Base-by-base conservation (phyloP, 2,888 invertebrate species). In the Cosmia trapezina region DNA sequence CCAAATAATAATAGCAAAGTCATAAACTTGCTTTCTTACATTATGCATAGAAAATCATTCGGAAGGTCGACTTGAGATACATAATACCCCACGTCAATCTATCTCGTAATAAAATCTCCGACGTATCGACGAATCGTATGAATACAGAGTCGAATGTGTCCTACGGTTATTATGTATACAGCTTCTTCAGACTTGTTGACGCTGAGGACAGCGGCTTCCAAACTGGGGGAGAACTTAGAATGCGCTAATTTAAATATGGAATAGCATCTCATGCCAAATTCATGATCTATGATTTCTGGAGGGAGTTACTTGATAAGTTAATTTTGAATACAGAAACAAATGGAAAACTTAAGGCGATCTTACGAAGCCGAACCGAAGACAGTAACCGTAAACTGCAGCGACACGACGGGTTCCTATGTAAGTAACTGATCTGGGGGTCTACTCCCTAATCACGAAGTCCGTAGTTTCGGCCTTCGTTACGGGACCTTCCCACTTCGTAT, bases 131-230 rank as follows among this genome's bases (percentile, higher is more conserved):
- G 51, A 61, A 37, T 83, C 28, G 43, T 51, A 80, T 73, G 74
- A 80, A 83, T 78, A 83, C 56, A 11, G 51, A 73, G 54, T 59
- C 51, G 28, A 62, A 80, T 65, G 57, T 62, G 60, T 14, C 41
- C 47, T 43, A 62, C 49, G 14, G 64, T 54, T 83, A 79, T 83
- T 78, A 80, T 51, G 45, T 66, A 69, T 56, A 80, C 64, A 62
- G 69, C 70, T 56, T 76, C 54, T 33, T 73, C 59, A 80, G 80
- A 83, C 83, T 80, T 59, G 61, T 80, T 73, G 80, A 80, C 80
- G 83, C 80, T 83, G 45, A 12, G 4, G 47, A 2, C 80, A 59
- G 56, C 9, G 68, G 43, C 19, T 73, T 57, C 4, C 78, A 78
- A 83, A 56, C 17, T 59, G 49, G 49, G 12, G 3, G 3, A 37